Percentiles rank a stretch among this genome's conserved stretches.
Evolutionary conservation across 2,888 invertebrate genomes (phyloP).

Genomic region (Cephalotes varians): DNA sequence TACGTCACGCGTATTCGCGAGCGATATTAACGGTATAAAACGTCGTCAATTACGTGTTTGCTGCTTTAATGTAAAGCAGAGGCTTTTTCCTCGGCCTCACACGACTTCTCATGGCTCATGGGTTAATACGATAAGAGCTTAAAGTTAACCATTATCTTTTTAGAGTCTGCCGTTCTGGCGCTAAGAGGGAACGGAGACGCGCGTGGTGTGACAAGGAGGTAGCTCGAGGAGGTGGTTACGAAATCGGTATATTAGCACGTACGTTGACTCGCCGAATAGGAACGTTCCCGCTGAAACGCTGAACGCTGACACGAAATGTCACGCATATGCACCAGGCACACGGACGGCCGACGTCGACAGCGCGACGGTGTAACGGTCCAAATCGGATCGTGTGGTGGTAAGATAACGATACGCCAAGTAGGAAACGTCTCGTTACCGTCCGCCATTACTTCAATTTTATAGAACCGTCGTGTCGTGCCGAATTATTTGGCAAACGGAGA

Average conservation of each 20-base stretch:
- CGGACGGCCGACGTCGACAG: constrained; percentile 8
- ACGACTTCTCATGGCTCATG: constrained; percentile 16
- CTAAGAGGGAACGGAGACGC: constrained; percentile 24
- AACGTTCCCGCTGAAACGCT: constrained; percentile 44
- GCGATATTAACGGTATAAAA: neutral
- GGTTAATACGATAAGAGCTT: constrained; percentile 52
- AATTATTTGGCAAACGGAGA: constrained; percentile 59
- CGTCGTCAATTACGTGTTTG: constrained; percentile 36
- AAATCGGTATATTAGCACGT: constrained; percentile 52
- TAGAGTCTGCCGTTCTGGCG: constrained; percentile 49
- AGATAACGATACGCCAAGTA: constrained; percentile 77
- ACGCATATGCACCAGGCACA: constrained; percentile 26
- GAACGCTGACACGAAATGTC: constrained; percentile 39
- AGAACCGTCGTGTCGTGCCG: constrained; percentile 65
- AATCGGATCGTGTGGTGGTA: constrained; percentile 63
- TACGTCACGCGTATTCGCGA: neutral
- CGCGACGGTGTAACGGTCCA: constrained; percentile 43
- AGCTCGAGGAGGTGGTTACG: constrained; percentile 37
- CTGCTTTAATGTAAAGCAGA: constrained; percentile 40
- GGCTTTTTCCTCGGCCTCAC: constrained; percentile 25
- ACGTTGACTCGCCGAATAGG: constrained; percentile 53
- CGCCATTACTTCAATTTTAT: constrained; percentile 79
- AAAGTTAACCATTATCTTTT: constrained; percentile 53
- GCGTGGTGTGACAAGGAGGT: constrained; percentile 15
- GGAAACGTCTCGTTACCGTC: constrained; percentile 82